Percentiles rank a stretch among this genome's conserved stretches.
These are phyloP conservation scores for Babyrousa celebensis DNA, from an alignment of 2,797 vertebrate genomes.

Conservation along the genomic window DNA sequence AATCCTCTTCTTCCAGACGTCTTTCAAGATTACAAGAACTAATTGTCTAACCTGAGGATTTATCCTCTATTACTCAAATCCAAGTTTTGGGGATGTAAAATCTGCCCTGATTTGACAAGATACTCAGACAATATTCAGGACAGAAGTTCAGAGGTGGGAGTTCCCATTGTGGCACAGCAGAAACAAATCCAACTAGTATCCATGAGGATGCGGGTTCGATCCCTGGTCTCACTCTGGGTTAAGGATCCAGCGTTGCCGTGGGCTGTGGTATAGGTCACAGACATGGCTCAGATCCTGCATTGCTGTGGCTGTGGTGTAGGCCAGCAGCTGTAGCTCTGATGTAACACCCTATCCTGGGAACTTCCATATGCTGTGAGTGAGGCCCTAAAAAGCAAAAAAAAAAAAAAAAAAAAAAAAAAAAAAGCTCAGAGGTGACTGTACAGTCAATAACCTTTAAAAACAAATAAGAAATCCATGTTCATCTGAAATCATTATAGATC, in stretches of 20 bases:
- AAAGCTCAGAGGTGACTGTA: background rate
- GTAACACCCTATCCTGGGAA: no score
- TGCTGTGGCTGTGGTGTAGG: no score
- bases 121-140: background rate
- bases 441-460: background rate
- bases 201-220: no score
- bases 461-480: background rate
- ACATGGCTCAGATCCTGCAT: no score
- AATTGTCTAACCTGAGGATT: background rate
- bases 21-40: conserved; percentile 13
- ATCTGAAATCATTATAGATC: background rate
- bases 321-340: no score
- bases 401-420: background rate
- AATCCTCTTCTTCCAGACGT: background rate
- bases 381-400: no score
- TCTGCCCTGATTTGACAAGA: background rate
- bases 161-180: no score
- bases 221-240: no score
- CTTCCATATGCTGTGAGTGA: no score
- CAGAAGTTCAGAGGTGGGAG: background rate
- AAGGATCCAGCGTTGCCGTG: no score
- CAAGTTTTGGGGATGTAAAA: background rate
- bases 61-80: conserved; percentile 47
- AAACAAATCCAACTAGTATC: no score
- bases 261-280: no score